Evolutionary conservation across 2,113 vertebrate genomes (phyloP).

Genomic region (Trinectes maculatus): DNA sequence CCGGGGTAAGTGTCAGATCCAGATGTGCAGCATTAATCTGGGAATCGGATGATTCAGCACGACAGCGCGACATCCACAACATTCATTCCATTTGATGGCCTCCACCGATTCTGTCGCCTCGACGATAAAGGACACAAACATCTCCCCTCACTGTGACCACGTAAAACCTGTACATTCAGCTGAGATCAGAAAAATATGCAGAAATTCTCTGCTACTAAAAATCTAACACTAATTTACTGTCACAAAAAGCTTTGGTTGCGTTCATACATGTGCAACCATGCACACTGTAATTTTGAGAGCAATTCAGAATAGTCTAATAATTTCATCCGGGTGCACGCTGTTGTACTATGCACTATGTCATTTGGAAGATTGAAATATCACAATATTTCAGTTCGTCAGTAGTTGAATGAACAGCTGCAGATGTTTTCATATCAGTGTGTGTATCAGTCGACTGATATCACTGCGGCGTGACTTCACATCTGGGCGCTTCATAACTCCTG

Average conservation of each 20-base stretch:
- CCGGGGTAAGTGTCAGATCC: constrained; percentile 3
- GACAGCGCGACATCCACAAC: neutral
- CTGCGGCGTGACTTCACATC: constrained; percentile 18
- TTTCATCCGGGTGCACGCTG: neutral
- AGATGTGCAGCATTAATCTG: neutral
- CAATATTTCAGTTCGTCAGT: constrained; percentile 11
- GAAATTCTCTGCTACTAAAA: too few species aligned
- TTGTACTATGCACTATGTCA: too few species aligned
- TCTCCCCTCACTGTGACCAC: neutral
- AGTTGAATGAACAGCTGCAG: neutral
- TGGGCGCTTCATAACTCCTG: constrained; percentile 48
- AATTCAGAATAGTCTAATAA: too few species aligned
- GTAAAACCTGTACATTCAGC: neutral
- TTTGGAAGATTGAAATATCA: constrained; percentile 9
- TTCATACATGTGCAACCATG: neutral
- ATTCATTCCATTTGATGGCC: constrained; percentile 18
- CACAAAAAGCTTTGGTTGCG: neutral
- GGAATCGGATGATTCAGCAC: neutral
- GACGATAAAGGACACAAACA: neutral
- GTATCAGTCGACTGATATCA: constrained; percentile 28
- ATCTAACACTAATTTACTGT: too few species aligned
- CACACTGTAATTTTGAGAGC: too few species aligned
- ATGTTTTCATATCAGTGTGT: constrained; percentile 33
- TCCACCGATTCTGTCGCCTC: constrained; percentile 25
- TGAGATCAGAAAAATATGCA: neutral